These are phyloP conservation scores for Drepana falcataria DNA, from an alignment of 2,888 invertebrate species.

Conservation along the genomic window DNA sequence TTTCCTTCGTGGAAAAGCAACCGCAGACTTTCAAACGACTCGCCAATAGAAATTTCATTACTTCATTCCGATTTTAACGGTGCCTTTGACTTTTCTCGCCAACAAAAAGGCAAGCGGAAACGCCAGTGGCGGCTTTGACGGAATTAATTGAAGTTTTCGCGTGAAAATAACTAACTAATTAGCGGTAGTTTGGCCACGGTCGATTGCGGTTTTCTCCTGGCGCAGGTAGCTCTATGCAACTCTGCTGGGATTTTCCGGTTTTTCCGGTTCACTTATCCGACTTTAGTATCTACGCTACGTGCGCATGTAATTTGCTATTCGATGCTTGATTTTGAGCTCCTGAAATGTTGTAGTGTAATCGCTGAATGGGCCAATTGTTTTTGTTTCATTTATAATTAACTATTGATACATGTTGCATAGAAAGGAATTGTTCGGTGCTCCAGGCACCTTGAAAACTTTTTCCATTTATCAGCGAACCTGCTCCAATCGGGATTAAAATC, in stretches of 20 bases:
- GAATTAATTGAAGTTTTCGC: conserved; percentile 65
- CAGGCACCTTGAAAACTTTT: no score
- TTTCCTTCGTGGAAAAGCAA: conserved; percentile 23
- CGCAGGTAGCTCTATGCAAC: conserved; percentile 26
- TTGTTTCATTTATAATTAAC: no score
- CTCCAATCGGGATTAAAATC: no score
- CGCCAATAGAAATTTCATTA: conserved; percentile 49
- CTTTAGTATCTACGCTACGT: conserved; percentile 1
- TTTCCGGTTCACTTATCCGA: conserved; percentile 17
- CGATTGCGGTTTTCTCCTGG: conserved; percentile 18
- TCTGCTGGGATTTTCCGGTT: conserved; percentile 20
- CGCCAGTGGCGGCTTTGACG: conserved; percentile 47
- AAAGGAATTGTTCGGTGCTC: no score
- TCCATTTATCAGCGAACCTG: no score
- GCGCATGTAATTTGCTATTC: background rate
- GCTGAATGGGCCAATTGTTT: no score
- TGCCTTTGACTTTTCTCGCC: conserved; percentile 47
- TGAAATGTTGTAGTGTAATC: no score
- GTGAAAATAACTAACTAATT: conserved; percentile 62
- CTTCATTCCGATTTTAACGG: conserved; percentile 44
- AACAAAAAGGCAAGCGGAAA: conserved; percentile 31
- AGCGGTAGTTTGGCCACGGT: conserved; percentile 39
- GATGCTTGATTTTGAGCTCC: no score
- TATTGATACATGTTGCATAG: no score
- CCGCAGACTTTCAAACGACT: conserved; percentile 33